Conservation (phyloP, 2,888 invertebrate genomes). For the Drosophila neotestacea region DNA sequence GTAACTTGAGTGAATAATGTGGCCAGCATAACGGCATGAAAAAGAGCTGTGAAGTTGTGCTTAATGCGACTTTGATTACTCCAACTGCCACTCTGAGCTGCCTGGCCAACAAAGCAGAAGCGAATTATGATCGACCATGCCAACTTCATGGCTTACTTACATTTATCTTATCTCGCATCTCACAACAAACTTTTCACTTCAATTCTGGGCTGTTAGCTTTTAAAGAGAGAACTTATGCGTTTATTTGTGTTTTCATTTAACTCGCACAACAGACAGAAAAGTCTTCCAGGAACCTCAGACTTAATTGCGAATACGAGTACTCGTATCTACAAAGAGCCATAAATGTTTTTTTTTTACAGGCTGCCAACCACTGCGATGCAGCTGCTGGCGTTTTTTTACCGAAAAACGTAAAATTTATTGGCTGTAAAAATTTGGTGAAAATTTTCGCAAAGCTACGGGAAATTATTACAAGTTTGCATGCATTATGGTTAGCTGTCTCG, state of each 20-base stretch:
- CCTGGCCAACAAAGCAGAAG: conserved; percentile 16
- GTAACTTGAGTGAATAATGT: conserved; percentile 61
- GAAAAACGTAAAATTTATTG: conserved; percentile 67
- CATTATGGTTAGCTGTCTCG: conserved; percentile 56
- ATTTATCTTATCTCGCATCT: conserved; percentile 8
- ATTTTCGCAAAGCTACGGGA: conserved; percentile 44
- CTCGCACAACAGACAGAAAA: not conserved
- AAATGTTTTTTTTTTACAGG: conserved; percentile 49
- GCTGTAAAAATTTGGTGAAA: conserved; percentile 58
- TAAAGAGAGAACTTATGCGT: conserved; percentile 22
- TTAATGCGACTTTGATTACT: conserved; percentile 54
- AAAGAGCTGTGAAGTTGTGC: conserved; percentile 48
- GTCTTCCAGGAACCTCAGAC: conserved; percentile 30
- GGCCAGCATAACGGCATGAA: conserved; percentile 38
- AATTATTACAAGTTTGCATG: conserved; percentile 75
- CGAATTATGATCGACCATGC: conserved; percentile 13
- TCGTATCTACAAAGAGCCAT: conserved; percentile 47
- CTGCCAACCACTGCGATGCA: conserved; percentile 13
- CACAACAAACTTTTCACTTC: conserved; percentile 6
- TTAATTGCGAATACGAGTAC: conserved; percentile 45
- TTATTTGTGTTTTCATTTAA: conserved; percentile 13
- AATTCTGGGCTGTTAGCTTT: conserved; percentile 17
- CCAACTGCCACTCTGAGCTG: conserved; percentile 11
- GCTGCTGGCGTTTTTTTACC: conserved; percentile 36
- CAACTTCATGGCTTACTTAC: conserved; percentile 19